Percentiles rank a stretch among this genome's conserved stretches.
Conservation (phyloP, 2,888 invertebrate species). For the Agrotis exclamationis region DNA sequence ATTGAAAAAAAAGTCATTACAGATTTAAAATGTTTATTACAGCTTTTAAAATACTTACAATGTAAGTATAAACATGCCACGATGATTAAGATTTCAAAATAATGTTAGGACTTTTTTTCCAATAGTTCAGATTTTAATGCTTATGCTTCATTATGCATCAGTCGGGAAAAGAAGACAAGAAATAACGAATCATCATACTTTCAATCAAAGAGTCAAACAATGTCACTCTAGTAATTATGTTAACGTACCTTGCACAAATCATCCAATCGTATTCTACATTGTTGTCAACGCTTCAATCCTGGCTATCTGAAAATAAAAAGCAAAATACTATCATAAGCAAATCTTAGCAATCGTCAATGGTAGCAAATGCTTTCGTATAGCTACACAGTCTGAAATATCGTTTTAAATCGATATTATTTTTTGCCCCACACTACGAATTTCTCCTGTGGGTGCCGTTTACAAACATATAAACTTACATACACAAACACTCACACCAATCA, state of each 20-base stretch:
- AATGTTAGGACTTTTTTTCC: slow-evolving; percentile 44
- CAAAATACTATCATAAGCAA: slow-evolving; percentile 1
- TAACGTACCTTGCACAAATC: slow-evolving; percentile 53
- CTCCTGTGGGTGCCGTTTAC: no score
- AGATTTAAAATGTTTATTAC: background rate
- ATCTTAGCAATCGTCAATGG: background rate
- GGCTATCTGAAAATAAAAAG: slow-evolving; percentile 47
- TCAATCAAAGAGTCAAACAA: background rate
- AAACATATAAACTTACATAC: no score
- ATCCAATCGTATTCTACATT: slow-evolving; percentile 27
- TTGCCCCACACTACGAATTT: no score
- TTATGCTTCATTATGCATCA: slow-evolving; percentile 79
- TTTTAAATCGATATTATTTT: background rate
- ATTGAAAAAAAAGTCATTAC: slow-evolving; percentile 42
- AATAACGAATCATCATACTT: slow-evolving; percentile 74
- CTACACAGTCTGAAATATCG: no score
- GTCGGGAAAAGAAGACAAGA: slow-evolving; percentile 86
- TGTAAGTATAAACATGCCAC: background rate
- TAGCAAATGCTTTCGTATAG: no score
- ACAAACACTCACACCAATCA: no score
- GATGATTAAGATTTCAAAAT: no score
- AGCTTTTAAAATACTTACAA: background rate
- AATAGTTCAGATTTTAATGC: slow-evolving; percentile 61
- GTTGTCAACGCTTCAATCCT: slow-evolving; percentile 46
- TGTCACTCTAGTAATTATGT: background rate